A percentile compares a stretch with the other conserved stretches of the same genome.
Evolutionary conservation across 2,113 vertebrate genomes (phyloP).

Genomic region (Lophochroa leadbeateri): DNA sequence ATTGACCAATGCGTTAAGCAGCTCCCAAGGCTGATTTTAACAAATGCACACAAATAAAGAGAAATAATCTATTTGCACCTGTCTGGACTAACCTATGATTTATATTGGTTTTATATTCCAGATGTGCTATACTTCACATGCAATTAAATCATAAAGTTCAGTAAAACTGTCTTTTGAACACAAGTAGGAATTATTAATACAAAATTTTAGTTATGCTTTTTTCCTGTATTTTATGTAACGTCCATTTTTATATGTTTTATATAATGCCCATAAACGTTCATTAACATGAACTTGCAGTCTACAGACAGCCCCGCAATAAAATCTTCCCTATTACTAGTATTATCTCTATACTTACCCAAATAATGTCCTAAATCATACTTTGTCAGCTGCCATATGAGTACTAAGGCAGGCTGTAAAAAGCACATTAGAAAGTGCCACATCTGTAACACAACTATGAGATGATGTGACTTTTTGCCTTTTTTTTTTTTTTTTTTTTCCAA

Average conservation of each 20-base stretch:
- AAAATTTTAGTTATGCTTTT: not conserved
- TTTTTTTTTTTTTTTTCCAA: not conserved
- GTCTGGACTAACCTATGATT: not conserved
- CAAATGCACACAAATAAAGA: not conserved
- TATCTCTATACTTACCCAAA: not conserved
- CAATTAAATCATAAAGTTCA: not conserved
- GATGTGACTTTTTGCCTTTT: not conserved
- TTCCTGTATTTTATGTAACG: not conserved
- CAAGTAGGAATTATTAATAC: not conserved
- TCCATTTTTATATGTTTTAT: not conserved
- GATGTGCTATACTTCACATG: not conserved
- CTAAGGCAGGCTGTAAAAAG: not conserved
- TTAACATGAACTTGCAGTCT: not conserved
- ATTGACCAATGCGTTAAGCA: rapidly evolving
- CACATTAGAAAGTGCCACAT: not conserved
- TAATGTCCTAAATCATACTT: not conserved
- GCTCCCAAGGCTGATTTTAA: not conserved
- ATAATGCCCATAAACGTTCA: not conserved
- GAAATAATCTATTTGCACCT: not conserved
- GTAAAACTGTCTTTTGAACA: not conserved
- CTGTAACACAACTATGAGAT: not conserved
- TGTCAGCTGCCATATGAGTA: not conserved
- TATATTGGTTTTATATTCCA: not conserved
- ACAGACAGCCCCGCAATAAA: not conserved
- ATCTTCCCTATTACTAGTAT: not conserved